phyloP scores from a whole-genome alignment of 2,888 invertebrate species.

The Nephrocerus scutellatus region DNA sequence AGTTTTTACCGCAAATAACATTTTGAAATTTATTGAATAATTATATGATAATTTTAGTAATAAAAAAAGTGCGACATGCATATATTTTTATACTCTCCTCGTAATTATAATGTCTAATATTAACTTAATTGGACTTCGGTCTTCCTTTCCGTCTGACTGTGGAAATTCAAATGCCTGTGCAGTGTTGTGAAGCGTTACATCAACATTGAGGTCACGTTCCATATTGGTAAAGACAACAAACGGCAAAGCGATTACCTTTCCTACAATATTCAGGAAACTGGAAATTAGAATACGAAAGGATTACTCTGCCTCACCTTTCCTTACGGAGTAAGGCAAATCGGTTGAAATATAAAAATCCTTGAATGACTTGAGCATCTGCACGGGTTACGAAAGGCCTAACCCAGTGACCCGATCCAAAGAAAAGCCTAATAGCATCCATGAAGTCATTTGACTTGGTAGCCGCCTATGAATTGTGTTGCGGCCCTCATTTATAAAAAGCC shows the following conservation, averaged over 20 bases:
- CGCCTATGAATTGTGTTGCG: slow-evolving; percentile 55
- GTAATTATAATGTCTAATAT: too few relatives aligned
- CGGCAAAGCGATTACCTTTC: slow-evolving; percentile 86
- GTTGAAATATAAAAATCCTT: slow-evolving; percentile 78
- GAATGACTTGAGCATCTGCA: slow-evolving; percentile 64
- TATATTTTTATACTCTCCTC: too few relatives aligned
- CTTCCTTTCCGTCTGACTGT: slow-evolving; percentile 65
- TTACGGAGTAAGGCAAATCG: slow-evolving; percentile 81
- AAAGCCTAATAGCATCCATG: slow-evolving; percentile 78
- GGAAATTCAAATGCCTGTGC: slow-evolving; percentile 77
- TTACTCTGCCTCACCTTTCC: slow-evolving; percentile 50
- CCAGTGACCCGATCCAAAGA: slow-evolving; percentile 70
- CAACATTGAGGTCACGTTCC: slow-evolving; percentile 66
- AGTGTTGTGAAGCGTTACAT: slow-evolving; percentile 77
- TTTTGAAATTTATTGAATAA: too few relatives aligned
- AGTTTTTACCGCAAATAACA: too few relatives aligned
- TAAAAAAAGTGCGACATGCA: too few relatives aligned
- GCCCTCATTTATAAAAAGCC: too few relatives aligned
- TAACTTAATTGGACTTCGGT: slow-evolving; percentile 60
- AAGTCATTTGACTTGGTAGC: slow-evolving; percentile 76
- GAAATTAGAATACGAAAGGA: neutral
- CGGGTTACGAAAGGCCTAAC: slow-evolving; percentile 63
- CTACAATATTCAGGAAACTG: slow-evolving; percentile 39
- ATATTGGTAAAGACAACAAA: slow-evolving; percentile 85
- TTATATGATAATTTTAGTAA: too few relatives aligned